Evolutionary conservation across 2,888 invertebrate genomes (phyloP).

Genomic region (Andrena fulva): DNA sequence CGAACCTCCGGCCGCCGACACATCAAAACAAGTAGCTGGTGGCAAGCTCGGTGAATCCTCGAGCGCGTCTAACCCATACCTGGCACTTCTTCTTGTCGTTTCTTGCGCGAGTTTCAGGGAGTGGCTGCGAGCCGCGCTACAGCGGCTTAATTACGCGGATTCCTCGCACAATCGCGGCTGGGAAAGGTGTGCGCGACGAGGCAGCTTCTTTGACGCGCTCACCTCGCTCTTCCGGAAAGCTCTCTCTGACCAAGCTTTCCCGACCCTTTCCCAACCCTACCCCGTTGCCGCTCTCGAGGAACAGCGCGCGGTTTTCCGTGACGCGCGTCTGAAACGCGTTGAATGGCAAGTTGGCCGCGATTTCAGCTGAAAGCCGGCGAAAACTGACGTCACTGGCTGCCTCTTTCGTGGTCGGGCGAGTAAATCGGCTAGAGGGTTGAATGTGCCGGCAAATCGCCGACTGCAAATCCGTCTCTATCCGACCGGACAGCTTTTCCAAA

Average conservation of each 20-base stretch:
- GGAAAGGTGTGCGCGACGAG: constrained; percentile 56
- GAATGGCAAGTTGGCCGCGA: constrained; percentile 45
- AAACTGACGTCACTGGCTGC: constrained; percentile 24
- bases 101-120: constrained; percentile 58
- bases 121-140: constrained; percentile 70
- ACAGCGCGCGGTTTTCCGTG: constrained; percentile 20
- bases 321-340: constrained; percentile 35
- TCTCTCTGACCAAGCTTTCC: constrained; percentile 52
- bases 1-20: background rate
- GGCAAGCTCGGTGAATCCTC: constrained; percentile 39
- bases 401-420: constrained; percentile 4
- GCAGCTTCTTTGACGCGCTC: constrained; percentile 55
- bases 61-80: constrained; percentile 34
- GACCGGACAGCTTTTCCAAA: background rate
- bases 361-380: constrained; percentile 25
- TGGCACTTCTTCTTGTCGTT: constrained; percentile 52
- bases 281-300: constrained; percentile 2
- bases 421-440: constrained; percentile 45
- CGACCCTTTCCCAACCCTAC: background rate
- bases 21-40: constrained; percentile 12
- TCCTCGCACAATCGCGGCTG: constrained; percentile 57
- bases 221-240: constrained; percentile 58
- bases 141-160: constrained; percentile 73
- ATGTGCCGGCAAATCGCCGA: background rate
- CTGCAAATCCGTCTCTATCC: background rate